phyloP scores from a whole-genome alignment of 2,888 invertebrate genomes.

The Escarpia spicata region DNA sequence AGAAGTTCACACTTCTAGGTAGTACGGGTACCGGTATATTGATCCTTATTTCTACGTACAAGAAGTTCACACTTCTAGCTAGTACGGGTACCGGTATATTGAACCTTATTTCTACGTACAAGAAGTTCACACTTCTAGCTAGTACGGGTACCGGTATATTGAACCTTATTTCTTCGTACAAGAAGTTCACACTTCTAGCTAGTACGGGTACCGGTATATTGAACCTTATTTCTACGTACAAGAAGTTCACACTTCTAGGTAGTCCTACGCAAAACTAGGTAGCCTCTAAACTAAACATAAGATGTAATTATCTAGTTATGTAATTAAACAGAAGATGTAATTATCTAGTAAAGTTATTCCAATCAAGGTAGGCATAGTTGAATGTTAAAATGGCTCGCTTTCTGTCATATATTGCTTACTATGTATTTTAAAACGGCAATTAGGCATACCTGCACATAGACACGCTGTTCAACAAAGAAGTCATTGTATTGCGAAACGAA shows the following conservation, averaged over 20 bases:
- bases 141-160: neutral
- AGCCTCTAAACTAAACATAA: neutral
- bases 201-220: neutral
- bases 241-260: neutral
- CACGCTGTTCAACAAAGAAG: neutral
- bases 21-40: neutral
- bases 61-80: too few relatives aligned
- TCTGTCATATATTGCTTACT: neutral
- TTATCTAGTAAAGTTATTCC: neutral
- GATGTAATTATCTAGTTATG: too few relatives aligned
- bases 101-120: neutral
- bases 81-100: neutral
- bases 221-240: neutral
- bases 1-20: too few relatives aligned
- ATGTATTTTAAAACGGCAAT: neutral
- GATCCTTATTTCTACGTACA: neutral
- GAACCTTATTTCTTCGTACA: neutral
- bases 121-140: too few relatives aligned
- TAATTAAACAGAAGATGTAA: too few relatives aligned
- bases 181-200: too few relatives aligned
- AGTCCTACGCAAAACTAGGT: neutral
- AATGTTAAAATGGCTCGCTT: neutral
- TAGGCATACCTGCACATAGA: neutral
- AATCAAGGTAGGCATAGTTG: neutral
- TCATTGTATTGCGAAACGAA: neutral